These are phyloP conservation scores for Eulemur rubriventer DNA, from an alignment of 2,797 vertebrate genomes.

Conservation along the genomic window DNA sequence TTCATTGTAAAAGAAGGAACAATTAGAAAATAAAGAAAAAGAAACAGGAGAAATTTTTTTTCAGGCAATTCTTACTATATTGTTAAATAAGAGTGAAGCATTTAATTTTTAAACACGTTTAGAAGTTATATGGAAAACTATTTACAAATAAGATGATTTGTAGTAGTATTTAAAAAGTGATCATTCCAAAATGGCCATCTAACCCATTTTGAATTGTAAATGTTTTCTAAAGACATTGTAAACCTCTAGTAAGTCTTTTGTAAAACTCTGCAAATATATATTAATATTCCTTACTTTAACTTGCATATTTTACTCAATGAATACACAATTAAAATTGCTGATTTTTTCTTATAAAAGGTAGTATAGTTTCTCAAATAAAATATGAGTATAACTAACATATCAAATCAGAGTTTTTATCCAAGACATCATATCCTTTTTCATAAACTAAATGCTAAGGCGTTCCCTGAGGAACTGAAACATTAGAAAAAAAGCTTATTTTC, in stretches of 20 bases:
- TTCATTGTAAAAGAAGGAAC: background rate
- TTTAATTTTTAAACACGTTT: background rate
- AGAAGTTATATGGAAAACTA: background rate
- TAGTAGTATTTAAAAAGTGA: background rate
- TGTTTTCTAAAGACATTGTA: background rate
- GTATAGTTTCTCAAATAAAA: background rate
- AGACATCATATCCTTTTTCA: background rate
- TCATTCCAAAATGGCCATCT: background rate
- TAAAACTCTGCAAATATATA: background rate
- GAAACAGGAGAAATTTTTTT: background rate
- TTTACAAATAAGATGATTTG: background rate
- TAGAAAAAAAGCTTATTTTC: background rate
- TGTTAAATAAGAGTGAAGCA: background rate
- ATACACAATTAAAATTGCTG: background rate
- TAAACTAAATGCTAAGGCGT: background rate
- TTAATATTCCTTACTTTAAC: background rate
- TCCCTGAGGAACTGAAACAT: background rate
- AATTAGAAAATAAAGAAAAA: background rate
- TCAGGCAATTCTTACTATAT: background rate
- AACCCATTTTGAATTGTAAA: background rate
- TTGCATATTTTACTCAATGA: background rate
- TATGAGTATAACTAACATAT: background rate
- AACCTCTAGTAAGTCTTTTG: background rate
- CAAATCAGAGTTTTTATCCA: background rate
- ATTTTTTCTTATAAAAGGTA: background rate